Percentiles rank a stretch among this genome's conserved stretches.
Evolutionary conservation across 2,888 invertebrate species (phyloP).

Genomic region (Xestia xanthographa): DNA sequence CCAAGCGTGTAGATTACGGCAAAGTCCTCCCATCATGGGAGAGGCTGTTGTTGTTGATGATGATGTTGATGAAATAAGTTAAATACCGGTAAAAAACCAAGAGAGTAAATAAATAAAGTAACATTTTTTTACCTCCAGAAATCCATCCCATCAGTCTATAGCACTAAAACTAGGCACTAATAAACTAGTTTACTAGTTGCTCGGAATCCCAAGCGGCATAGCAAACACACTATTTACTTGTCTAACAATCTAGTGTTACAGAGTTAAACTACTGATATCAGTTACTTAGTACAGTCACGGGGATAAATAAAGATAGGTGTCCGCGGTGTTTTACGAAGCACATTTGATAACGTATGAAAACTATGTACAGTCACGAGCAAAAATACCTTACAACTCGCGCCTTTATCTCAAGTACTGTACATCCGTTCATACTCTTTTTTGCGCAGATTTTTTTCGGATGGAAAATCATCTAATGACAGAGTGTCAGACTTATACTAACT

Average conservation of each 20-base stretch:
- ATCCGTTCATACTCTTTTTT: neutral
- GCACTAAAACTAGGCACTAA: neutral
- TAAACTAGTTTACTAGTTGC: neutral
- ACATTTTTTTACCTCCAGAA: too few species aligned
- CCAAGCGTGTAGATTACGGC: too few species aligned
- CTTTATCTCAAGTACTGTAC: too few species aligned
- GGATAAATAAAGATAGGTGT: neutral
- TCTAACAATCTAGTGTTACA: neutral
- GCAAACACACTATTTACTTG: neutral
- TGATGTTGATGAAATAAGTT: too few species aligned
- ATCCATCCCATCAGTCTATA: neutral
- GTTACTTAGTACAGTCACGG: neutral
- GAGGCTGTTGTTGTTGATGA: too few species aligned
- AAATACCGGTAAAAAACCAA: too few species aligned
- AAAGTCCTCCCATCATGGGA: too few species aligned
- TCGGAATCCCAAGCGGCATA: conserved; percentile 2
- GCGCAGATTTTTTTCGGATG: too few species aligned
- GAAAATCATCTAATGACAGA: too few species aligned
- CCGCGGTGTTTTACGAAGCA: neutral
- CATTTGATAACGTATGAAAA: neutral
- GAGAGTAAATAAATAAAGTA: too few species aligned
- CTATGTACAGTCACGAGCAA: neutral
- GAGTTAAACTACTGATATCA: conserved; percentile 18
- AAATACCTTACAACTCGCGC: neutral
- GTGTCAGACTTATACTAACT: too few species aligned